These are phyloP conservation scores for Perca fluviatilis DNA, from an alignment of 2,113 vertebrate genomes.

Conservation along the genomic window DNA sequence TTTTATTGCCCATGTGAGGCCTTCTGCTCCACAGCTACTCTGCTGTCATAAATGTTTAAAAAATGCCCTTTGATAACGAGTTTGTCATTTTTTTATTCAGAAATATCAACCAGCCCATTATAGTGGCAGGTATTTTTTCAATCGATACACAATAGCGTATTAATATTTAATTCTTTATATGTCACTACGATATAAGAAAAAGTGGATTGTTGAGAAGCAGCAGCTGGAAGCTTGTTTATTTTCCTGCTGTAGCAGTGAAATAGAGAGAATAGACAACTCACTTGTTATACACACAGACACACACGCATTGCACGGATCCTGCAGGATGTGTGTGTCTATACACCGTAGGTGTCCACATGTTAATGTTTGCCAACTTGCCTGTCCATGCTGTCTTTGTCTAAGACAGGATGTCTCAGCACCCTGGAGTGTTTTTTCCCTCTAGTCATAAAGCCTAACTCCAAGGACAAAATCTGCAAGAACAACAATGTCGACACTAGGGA, in stretches of 20 bases:
- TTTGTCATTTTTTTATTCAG: constrained; percentile 88
- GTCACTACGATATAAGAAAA: constrained; percentile 78
- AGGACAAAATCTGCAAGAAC: constrained; percentile 89
- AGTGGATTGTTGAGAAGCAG: constrained; percentile 70
- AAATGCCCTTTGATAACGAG: constrained; percentile 88
- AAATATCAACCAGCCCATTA: constrained; percentile 87
- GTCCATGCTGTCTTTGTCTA: constrained; percentile 47
- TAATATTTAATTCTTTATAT: constrained; percentile 87
- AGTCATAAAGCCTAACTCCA: constrained; percentile 89
- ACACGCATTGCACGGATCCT: constrained; percentile 14
- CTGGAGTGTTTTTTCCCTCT: constrained; percentile 89
- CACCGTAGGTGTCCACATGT: constrained; percentile 30
- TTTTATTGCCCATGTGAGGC: constrained; percentile 77
- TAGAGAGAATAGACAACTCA: constrained; percentile 54
- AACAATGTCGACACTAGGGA: constrained; percentile 85
- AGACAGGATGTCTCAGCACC: constrained; percentile 91
- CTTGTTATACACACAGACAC: constrained; percentile 10
- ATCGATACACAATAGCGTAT: constrained; percentile 84
- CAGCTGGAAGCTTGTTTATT: constrained; percentile 76
- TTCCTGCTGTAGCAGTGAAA: constrained; percentile 58
- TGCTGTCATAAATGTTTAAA: constrained; percentile 87
- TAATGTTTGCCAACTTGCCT: constrained; percentile 22
- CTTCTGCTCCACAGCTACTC: constrained; percentile 76
- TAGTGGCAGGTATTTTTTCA: constrained; percentile 83
- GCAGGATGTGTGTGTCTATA: constrained; percentile 32